These are phyloP conservation scores for Clinocottus analis DNA, from an alignment of 2,113 vertebrate species.

Conservation along the genomic window DNA sequence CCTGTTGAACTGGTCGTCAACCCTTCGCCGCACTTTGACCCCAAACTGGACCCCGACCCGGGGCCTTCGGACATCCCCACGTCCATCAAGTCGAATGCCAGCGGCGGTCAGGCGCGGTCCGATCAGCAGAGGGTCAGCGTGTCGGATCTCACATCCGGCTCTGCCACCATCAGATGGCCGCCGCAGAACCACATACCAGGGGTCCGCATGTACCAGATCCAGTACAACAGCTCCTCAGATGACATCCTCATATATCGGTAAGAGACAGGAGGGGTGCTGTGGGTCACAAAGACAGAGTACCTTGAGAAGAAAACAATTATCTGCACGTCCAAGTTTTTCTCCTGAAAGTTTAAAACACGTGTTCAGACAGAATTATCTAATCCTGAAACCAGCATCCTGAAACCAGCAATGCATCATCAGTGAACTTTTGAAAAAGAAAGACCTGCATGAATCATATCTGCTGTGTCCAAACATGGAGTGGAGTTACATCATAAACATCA, in stretches of 20 bases:
- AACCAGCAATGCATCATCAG: neutral
- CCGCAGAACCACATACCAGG: conserved; percentile 86
- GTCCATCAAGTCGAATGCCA: conserved; percentile 85
- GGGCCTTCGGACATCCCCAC: conserved; percentile 88
- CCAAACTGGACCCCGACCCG: conserved; percentile 82
- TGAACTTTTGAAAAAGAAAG: neutral
- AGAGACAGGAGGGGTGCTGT: neutral
- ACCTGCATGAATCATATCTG: neutral
- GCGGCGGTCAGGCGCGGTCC: conserved; percentile 74
- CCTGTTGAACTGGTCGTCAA: conserved; percentile 86
- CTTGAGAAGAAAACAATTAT: neutral
- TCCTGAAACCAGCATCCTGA: neutral
- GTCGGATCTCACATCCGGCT: conserved; percentile 78
- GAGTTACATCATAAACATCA: neutral
- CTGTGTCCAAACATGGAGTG: neutral
- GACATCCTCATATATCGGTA: conserved; percentile 88
- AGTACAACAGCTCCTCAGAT: conserved; percentile 88
- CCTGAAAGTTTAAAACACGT: too few species aligned
- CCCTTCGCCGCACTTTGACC: conserved; percentile 85
- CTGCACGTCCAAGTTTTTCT: neutral
- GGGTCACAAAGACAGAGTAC: neutral
- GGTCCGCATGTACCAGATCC: conserved; percentile 88
- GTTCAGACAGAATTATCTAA: neutral
- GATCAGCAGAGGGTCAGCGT: conserved; percentile 83
- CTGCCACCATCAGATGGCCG: conserved; percentile 83